Base-by-base conservation (phyloP, 2,888 invertebrate species). In the Dusona sp. region DNA sequence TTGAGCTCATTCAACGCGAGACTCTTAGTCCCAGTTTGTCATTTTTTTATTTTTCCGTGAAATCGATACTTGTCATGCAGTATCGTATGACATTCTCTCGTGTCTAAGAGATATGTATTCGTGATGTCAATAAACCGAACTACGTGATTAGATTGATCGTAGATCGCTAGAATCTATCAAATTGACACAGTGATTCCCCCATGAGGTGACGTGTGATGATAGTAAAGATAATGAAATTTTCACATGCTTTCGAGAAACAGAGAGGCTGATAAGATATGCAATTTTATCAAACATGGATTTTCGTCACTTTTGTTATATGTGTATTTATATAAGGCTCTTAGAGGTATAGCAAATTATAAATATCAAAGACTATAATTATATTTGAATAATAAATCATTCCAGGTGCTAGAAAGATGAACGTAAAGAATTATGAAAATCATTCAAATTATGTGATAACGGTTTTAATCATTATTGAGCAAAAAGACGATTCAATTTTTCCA, bases 31-130 rank as follows among this genome's bases (percentile, higher is more conserved):
- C 7, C 11, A 11, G 9, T 25, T 57, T 11, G 57, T 61, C 22
- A 61, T 61, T 16, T 57, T 38, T 36, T 65, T 67, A 68, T 77
- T 82, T 74, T 78, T 78, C 64, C 51, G 16, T 73, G 80, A 51
- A 83, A 86, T 81, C 80, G 73, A 86, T 78, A 86, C 83, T 16
- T 68, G 80, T 68, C 77, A 68, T 57, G 33, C 19, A 38, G 83
- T 83, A 83, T 86, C 83, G 80, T 73, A 57, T 86, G 72, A 78
- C 83, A 36, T 51, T 25, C 42, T 65, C 29, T 70, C 36, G 72
- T 64, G 25, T 48, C 57, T 33, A 33, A 73, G 67, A 77, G n/a
- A 67, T 48, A 80, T 48, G 57, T 4, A 80, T 68, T 48, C 61
- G 73, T 79, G 77, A 80, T 83, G 80, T 81, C n/a, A 45, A 54